Evolutionary conservation across 2,888 invertebrate species (phyloP).

Genomic region (Euclidia mi): DNA sequence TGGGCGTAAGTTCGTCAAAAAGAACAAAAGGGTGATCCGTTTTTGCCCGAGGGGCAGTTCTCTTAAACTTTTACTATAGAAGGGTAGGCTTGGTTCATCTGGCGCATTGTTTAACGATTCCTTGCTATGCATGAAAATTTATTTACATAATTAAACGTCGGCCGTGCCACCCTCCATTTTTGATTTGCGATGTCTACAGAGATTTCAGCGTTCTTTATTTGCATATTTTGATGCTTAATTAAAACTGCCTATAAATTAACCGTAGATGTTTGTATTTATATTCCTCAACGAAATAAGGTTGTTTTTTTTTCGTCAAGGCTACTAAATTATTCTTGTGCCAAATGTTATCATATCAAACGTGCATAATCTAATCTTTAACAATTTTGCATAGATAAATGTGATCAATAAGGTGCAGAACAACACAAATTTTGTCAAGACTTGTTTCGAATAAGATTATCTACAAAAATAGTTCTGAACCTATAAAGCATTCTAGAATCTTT

Average conservation of each 20-base stretch:
- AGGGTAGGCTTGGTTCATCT: constrained; percentile 77
- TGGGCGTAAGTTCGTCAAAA: constrained; percentile 56
- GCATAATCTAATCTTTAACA: constrained; percentile 37
- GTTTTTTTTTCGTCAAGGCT: constrained; percentile 4
- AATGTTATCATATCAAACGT: constrained; percentile 21
- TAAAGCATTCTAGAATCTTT: neutral
- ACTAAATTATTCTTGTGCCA: neutral
- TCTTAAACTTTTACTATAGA: constrained; percentile 80
- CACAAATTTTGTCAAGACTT: neutral
- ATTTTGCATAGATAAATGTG: constrained; percentile 23
- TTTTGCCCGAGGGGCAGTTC: constrained; percentile 75
- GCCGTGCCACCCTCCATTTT: constrained; percentile 72
- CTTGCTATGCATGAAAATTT: constrained; percentile 85
- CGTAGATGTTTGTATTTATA: constrained; percentile 10
- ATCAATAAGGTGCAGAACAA: constrained; percentile 14
- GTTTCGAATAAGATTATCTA: neutral
- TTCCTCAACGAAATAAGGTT: constrained; percentile 19
- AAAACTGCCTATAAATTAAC: constrained; percentile 41
- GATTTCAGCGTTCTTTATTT: constrained; percentile 77
- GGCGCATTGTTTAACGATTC: constrained; percentile 84
- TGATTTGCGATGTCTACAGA: constrained; percentile 86
- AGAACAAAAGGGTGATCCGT: constrained; percentile 72
- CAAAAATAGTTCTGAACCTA: too few relatives aligned
- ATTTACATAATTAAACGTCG: constrained; percentile 88
- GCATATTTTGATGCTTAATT: constrained; percentile 83